Conservation (phyloP, 2,888 invertebrate species). For the Nasonovia ribisnigri region DNA sequence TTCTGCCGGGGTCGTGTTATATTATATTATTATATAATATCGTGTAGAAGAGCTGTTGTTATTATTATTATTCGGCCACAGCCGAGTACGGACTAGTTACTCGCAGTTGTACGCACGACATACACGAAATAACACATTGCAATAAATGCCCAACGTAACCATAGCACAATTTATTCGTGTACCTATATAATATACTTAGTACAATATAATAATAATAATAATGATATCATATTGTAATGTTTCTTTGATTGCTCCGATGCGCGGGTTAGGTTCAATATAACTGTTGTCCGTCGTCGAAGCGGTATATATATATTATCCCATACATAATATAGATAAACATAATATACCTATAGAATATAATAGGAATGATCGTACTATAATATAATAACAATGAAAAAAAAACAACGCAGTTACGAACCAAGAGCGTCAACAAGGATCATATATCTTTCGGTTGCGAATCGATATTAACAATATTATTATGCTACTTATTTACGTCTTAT, state of each 20-base stretch:
- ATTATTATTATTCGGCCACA: background rate
- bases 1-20: background rate
- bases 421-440: background rate
- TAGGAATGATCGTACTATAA: background rate
- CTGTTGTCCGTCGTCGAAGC: background rate
- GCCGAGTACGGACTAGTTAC: background rate
- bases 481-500: background rate
- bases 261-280: background rate
- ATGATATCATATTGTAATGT: background rate
- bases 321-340: background rate
- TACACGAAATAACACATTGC: background rate
- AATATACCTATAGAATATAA: background rate
- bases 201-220: background rate
- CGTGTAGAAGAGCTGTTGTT: background rate
- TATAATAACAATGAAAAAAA: background rate
- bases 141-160: background rate
- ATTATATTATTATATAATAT: background rate
- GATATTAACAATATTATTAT: background rate
- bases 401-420: background rate
- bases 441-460: background rate
- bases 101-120: background rate
- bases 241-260: background rate
- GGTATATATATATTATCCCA: background rate
- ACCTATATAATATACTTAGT: no score
- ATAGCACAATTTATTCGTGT: background rate